These are phyloP conservation scores for Ranitomeya imitator DNA, from an alignment of 2,113 vertebrate genomes.

Conservation along the genomic window DNA sequence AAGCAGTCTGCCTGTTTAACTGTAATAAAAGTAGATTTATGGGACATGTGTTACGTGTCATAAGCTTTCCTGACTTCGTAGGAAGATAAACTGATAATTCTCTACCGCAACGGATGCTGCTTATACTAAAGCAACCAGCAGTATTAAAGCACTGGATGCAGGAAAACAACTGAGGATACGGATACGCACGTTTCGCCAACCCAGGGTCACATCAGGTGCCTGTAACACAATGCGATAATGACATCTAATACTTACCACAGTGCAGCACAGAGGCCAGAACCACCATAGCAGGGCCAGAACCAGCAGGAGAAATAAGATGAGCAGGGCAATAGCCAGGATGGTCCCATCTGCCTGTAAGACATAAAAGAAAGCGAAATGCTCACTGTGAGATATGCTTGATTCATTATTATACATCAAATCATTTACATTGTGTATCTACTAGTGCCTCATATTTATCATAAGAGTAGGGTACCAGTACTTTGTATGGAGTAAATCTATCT, in stretches of 20 bases:
- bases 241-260: slow-evolving; percentile 85
- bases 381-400: neutral
- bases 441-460: neutral
- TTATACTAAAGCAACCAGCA: neutral
- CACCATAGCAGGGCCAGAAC: slow-evolving; percentile 91
- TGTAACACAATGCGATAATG: neutral
- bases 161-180: slow-evolving; percentile 15
- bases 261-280: slow-evolving; percentile 99
- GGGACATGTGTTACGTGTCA: neutral
- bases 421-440: neutral
- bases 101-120: neutral
- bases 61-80: neutral
- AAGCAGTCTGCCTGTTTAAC: neutral
- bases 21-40: neutral
- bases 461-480: no score
- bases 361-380: slow-evolving; percentile 36
- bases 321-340: slow-evolving; percentile 89
- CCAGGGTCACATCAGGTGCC: slow-evolving; percentile 16
- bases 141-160: slow-evolving; percentile 1
- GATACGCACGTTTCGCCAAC: slow-evolving; percentile 14
- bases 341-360: slow-evolving; percentile 89
- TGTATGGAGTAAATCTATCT: no score
- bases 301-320: slow-evolving; percentile 92
- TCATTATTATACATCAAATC: neutral
- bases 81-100: neutral